phyloP scores from a whole-genome alignment of 2,888 invertebrate genomes.

The Mesoligia furuncula region DNA sequence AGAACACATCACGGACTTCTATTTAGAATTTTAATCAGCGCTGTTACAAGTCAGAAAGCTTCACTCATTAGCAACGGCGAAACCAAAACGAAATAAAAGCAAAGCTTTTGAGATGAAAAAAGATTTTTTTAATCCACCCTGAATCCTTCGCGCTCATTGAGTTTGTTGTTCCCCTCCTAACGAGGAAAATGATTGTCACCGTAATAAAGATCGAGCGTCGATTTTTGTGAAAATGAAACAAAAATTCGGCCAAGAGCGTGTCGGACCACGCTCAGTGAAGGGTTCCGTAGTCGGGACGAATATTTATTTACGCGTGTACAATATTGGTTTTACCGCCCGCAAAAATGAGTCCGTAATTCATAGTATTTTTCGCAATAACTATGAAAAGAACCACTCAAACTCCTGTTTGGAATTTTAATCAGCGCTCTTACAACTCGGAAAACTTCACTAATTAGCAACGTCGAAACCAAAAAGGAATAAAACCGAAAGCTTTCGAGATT shows the following conservation, averaged over 20 bases:
- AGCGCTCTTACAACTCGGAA: slow-evolving; percentile 37
- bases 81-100: slow-evolving; percentile 49
- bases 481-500: slow-evolving; percentile 42
- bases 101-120: slow-evolving; percentile 51
- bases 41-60: slow-evolving; percentile 39
- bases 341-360: background rate
- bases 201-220: slow-evolving; percentile 53
- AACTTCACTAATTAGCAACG: slow-evolving; percentile 63
- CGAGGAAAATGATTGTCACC: slow-evolving; percentile 56
- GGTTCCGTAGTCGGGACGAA: background rate
- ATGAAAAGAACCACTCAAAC: slow-evolving; percentile 11
- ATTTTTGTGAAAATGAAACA: slow-evolving; percentile 53
- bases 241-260: background rate
- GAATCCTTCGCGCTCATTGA: slow-evolving; percentile 68
- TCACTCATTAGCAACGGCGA: slow-evolving; percentile 62
- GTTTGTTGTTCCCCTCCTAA: slow-evolving; percentile 45
- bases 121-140: slow-evolving; percentile 46
- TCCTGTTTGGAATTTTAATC: slow-evolving; percentile 46
- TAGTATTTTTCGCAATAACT: background rate
- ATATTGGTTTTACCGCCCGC: too few species aligned
- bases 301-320: background rate
- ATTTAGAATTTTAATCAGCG: slow-evolving; percentile 48
- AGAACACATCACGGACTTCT: slow-evolving; percentile 11
- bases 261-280: background rate
- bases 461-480: slow-evolving; percentile 48